phyloP scores from a whole-genome alignment of 2,888 invertebrate genomes.

The Pollenia angustigena region DNA sequence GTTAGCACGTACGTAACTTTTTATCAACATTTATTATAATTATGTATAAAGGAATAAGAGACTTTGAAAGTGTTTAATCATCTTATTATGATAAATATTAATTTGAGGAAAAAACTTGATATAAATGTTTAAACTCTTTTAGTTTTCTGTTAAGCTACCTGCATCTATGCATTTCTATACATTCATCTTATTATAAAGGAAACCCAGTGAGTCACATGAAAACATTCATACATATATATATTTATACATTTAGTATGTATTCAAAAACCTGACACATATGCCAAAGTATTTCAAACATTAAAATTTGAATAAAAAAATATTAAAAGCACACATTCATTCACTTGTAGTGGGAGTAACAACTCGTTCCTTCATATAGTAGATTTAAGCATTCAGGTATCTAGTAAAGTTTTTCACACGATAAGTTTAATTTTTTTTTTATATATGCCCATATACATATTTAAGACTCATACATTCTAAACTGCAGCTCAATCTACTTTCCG shows the following conservation, averaged over 20 bases:
- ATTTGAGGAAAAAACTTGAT: not conserved
- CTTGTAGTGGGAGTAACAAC: not conserved
- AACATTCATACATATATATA: slow-evolving; percentile 30
- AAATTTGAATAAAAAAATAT: not conserved
- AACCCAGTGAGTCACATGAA: slow-evolving; percentile 6
- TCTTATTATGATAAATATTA: not conserved
- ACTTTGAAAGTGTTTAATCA: slow-evolving; percentile 19
- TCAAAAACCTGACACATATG: slow-evolving; percentile 31
- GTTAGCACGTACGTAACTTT: slow-evolving; percentile 14
- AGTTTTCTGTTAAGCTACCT: not conserved
- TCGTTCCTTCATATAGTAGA: not conserved
- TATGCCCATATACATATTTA: slow-evolving; percentile 22
- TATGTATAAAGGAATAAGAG: not conserved
- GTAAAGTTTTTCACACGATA: slow-evolving; percentile 61
- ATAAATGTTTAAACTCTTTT: not conserved
- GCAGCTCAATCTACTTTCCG: not conserved
- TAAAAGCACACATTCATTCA: slow-evolving; percentile 18
- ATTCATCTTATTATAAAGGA: slow-evolving; percentile 24
- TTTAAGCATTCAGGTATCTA: slow-evolving; percentile 46
- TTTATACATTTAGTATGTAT: not conserved
- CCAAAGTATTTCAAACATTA: slow-evolving; percentile 39
- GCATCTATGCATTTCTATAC: slow-evolving; percentile 15
- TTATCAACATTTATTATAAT: not conserved
- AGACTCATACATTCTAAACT: slow-evolving; percentile 23
- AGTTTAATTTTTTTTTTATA: slow-evolving; percentile 31